Base-by-base conservation (phyloP, 2,113 vertebrate species). In the Apteryx mantelli region DNA sequence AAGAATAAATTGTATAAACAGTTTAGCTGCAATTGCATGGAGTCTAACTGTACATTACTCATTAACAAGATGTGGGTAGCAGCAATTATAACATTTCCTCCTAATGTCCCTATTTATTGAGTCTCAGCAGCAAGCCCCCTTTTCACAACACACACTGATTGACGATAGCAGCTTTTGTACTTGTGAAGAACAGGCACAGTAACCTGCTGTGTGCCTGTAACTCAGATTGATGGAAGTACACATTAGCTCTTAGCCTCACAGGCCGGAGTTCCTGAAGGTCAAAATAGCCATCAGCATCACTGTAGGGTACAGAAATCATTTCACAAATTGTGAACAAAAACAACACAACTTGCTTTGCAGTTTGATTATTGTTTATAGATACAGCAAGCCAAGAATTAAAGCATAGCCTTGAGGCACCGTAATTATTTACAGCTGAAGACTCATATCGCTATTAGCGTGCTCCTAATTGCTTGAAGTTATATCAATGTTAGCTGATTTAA, bases 281-380 rank as follows among this genome's bases (percentile, higher is more conserved):
- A 99, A 96, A 98, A 98, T 98, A 98, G 98, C 99, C 98, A 98
- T 98, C 96, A 98, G 99, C 98, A 98, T 98, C 98, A 98, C 98
- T 98, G 98, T 97, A 98, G 99, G 99, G 98, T 98, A 98, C 96
- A 98, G 98, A 98, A 98, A 98, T 98, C 89, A 98, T 98, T 98
- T 98, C 97, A 98, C 98, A 98, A 99, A 99, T 98, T 97, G 97
- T 98, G 99, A 98, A 98, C 97, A 97, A 98, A 98, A 98, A 97
- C 96, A 98, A 97, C 96, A 97, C 98, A 99, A 99, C 99, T 99
- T 98, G 98, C 98, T 98, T 98, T 98, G 98, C 99, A 99, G 98
- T 99, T 99, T 99, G 99, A 99, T 99, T 99, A 99, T 99, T 99
- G 99, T 99, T 99, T 99, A 99, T 99, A 99, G 99, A 99, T 99